A percentile compares a stretch with the other conserved stretches of the same genome.
Evolutionary conservation across 2,888 invertebrate species (phyloP).

Genomic region (Orchestes rusci): DNA sequence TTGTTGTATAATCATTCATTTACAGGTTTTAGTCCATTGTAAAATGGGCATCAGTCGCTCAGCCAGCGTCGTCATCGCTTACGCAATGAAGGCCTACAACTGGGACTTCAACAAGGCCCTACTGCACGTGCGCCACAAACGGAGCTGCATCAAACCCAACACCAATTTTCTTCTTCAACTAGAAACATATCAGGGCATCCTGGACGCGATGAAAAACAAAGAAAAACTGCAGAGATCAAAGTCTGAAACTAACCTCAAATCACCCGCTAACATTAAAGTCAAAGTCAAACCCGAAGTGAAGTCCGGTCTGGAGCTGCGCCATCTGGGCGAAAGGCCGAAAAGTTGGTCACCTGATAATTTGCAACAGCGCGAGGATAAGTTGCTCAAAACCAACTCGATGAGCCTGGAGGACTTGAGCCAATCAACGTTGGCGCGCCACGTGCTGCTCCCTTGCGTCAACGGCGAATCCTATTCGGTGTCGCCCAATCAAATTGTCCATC

Average conservation of each 20-base stretch:
- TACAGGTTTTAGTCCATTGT: slow-evolving; percentile 85
- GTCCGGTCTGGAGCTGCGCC: slow-evolving; percentile 38
- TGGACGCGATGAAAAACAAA: slow-evolving; percentile 94
- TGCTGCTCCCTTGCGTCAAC: slow-evolving; percentile 78
- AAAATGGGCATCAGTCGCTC: slow-evolving; percentile 99
- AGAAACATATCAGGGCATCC: slow-evolving; percentile 84
- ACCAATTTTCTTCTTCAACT: slow-evolving; percentile 89
- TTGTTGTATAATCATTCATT: slow-evolving; percentile 6
- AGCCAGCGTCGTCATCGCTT: slow-evolving; percentile 96
- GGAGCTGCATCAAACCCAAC: slow-evolving; percentile 95
- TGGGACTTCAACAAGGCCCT: slow-evolving; percentile 88
- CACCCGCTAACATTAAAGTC: slow-evolving; percentile 43
- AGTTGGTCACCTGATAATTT: slow-evolving; percentile 55
- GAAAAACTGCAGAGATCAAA: slow-evolving; percentile 88
- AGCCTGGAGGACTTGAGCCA: slow-evolving; percentile 59
- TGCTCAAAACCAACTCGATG: slow-evolving; percentile 50
- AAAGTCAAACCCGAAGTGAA: slow-evolving; percentile 50
- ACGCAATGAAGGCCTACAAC: slow-evolving; percentile 95
- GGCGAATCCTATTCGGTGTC: slow-evolving; percentile 85
- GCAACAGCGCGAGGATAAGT: slow-evolving; percentile 51
- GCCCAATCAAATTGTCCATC: slow-evolving; percentile 80
- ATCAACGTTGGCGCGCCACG: slow-evolving; percentile 53
- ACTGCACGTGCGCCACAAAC: slow-evolving; percentile 81
- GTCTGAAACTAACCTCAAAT: slow-evolving; percentile 84
- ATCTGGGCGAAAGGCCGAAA: slow-evolving; percentile 41